Conservation (phyloP, 1,140 invertebrate genomes). For the Scaptomyza montana region DNA sequence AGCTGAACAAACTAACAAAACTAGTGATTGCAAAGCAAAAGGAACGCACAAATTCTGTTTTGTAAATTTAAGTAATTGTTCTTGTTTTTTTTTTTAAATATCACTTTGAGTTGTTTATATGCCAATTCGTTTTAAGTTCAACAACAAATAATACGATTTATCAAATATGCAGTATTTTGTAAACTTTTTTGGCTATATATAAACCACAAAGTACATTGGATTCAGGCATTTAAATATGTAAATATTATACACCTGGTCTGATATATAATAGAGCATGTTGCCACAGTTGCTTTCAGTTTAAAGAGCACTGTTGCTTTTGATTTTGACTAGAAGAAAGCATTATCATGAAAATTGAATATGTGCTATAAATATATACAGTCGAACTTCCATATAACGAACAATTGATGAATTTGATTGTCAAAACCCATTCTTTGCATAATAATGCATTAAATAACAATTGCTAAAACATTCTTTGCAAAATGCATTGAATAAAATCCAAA, state of each 20-base stretch:
- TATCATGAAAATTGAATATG: too few species aligned
- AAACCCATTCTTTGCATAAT: too few species aligned
- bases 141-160: neutral
- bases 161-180: neutral
- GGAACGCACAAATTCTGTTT: neutral
- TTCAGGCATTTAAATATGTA: neutral
- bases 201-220: neutral
- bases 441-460: too few species aligned
- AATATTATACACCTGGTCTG: neutral
- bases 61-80: neutral
- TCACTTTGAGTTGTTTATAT: conserved; percentile 11
- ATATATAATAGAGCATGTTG: too few species aligned
- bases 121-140: neutral
- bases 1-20: conserved; percentile 25
- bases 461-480: too few species aligned
- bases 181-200: neutral
- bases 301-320: too few species aligned
- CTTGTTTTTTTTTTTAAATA: neutral
- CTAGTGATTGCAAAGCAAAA: neutral
- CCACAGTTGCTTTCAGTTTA: too few species aligned
- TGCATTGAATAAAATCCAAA: too few species aligned
- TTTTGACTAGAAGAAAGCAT: too few species aligned
- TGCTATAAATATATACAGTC: too few species aligned
- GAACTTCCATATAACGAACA: too few species aligned
- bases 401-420: too few species aligned